These are phyloP conservation scores for Myodes glareolus DNA, from an alignment of 2,113 vertebrate species.

Conservation along the genomic window DNA sequence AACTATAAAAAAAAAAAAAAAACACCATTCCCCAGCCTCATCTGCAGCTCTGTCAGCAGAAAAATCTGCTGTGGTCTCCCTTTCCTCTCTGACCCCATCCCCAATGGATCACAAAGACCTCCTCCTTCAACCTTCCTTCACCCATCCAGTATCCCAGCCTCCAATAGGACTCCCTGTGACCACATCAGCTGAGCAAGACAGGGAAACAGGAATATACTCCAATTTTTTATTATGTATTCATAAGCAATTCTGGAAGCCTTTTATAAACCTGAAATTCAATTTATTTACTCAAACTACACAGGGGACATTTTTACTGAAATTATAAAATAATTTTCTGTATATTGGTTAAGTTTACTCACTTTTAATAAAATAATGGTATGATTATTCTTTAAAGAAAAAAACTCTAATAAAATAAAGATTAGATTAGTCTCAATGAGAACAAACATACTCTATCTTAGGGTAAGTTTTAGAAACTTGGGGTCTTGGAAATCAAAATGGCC, in stretches of 20 bases:
- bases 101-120: background rate
- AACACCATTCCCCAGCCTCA: background rate
- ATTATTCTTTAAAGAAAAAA: background rate
- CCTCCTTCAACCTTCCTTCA: background rate
- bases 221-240: background rate
- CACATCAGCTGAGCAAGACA: background rate
- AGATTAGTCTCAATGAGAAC: slow-evolving; percentile 12
- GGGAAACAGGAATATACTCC: background rate
- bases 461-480: background rate
- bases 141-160: background rate
- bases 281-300: background rate
- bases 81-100: background rate
- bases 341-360: background rate
- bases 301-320: background rate
- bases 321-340: background rate
- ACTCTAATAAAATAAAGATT: background rate
- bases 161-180: background rate
- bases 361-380: background rate
- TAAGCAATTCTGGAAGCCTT: background rate
- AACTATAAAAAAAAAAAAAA: background rate
- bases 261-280: background rate
- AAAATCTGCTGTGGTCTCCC: accelerated
- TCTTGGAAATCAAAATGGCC: slow-evolving; percentile 9
- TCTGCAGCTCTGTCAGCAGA: background rate
- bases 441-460: slow-evolving; percentile 29